These are phyloP conservation scores for Oeneis ivallda DNA, from an alignment of 2,888 invertebrate genomes.

Conservation along the genomic window DNA sequence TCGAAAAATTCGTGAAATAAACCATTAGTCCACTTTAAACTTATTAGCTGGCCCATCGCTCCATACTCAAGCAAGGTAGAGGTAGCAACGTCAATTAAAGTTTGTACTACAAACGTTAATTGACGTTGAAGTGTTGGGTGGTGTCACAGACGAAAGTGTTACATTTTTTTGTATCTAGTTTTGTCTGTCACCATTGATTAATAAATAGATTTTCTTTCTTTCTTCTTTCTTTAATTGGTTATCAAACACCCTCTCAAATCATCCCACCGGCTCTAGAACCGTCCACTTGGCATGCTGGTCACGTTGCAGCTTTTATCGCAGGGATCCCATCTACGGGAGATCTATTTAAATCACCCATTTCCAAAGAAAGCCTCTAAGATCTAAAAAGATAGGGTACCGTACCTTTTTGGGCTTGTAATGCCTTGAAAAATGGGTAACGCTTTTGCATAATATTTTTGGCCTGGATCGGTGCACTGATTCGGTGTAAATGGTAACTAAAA, in stretches of 20 bases:
- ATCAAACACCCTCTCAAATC: neutral
- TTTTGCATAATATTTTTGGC: constrained; percentile 25
- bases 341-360: constrained; percentile 41
- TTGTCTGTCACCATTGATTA: too few species aligned
- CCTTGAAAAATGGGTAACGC: constrained; percentile 14
- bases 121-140: too few species aligned
- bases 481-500: neutral
- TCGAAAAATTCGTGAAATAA: neutral
- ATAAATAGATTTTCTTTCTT: too few species aligned
- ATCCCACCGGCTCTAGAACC: neutral
- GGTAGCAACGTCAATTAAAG: too few species aligned
- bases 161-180: too few species aligned
- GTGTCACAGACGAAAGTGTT: too few species aligned
- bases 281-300: constrained; percentile 32
- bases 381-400: constrained; percentile 29
- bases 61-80: too few species aligned
- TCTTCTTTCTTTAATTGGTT: too few species aligned
- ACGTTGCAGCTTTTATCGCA: constrained; percentile 37
- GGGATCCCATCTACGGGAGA: constrained; percentile 39
- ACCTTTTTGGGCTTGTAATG: constrained; percentile 19
- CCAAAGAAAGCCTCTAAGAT: constrained; percentile 36
- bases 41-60: too few species aligned
- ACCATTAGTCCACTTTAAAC: neutral
- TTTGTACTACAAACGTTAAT: neutral
- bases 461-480: constrained; percentile 6